Evolutionary conservation across 2,113 vertebrate species (phyloP).

Genomic region (Oxyura jamaicensis): DNA sequence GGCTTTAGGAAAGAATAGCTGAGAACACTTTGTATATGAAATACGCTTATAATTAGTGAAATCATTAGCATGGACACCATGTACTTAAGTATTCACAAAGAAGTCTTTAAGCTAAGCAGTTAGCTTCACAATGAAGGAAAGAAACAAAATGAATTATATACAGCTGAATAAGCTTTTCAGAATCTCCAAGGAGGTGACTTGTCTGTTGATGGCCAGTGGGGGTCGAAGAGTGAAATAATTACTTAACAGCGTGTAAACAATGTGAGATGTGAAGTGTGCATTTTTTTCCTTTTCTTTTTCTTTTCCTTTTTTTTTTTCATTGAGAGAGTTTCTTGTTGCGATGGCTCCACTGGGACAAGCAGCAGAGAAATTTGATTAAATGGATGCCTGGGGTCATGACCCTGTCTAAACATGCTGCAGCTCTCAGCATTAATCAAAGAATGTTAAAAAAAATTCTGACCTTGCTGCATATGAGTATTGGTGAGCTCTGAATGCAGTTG

Average conservation of each 20-base stretch:
- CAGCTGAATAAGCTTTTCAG: conserved; percentile 85
- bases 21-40: conserved; percentile 69
- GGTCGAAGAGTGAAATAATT: conserved; percentile 85
- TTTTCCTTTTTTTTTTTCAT: conserved; percentile 62
- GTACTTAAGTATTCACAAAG: conserved; percentile 78
- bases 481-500: conserved; percentile 65
- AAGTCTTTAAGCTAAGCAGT: conserved; percentile 82
- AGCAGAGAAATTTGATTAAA: conserved; percentile 92
- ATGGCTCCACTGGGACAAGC: conserved; percentile 83
- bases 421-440: conserved; percentile 91
- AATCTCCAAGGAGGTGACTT: conserved; percentile 82
- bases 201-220: conserved; percentile 78
- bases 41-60: conserved; percentile 81
- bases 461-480: conserved; percentile 74
- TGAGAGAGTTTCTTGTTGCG: conserved; percentile 80
- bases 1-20: conserved; percentile 63
- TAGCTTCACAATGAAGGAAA: conserved; percentile 51
- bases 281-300: conserved; percentile 56
- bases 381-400: conserved; percentile 86
- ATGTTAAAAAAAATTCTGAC: conserved; percentile 80
- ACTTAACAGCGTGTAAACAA: conserved; percentile 88
- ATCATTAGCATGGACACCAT: conserved; percentile 78
- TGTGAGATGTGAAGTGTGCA: conserved; percentile 77
- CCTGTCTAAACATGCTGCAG: conserved; percentile 87
- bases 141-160: conserved; percentile 73